Evolutionary conservation across 2,888 invertebrate genomes (phyloP), one percentile per base, ranked within the genome.

Genomic region (Nyleta sp.): DNA sequence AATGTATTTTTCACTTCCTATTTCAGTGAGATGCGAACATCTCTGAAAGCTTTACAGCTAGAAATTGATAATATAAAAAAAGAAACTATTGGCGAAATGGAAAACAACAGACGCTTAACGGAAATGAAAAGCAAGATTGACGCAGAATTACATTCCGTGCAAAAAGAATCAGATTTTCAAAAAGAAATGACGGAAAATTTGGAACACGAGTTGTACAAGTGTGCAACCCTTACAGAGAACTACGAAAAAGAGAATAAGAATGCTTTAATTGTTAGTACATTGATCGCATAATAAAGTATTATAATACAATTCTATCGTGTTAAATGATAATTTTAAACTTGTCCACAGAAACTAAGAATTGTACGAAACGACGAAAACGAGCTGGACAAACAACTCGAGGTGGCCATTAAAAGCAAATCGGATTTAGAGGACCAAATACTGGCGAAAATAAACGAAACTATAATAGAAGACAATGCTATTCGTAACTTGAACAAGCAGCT

Each of bases 11-110:
- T 28, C 13, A 3, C 8, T 38, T 11, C 8, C 17, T 28, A 46
- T 89, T 86, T 28, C 71, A 95, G 95, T 65, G 91, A 91, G 55
- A 90, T 94, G 71, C 92, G 93, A 81, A 93, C 94, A 65, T 92
- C 92, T 46, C 93, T 93, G 33, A 92, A 92, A 64, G 92, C 93
- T 0, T 87, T 94, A 67, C 83, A 92, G 3, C 90, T 92, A 57
- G 94, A 94, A 85, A 92, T 95, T 55, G 94, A 94, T 50, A 93
- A 94, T 68, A 91, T 94, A 0, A 95, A 94, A 86, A 95, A 95
- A 83, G 92, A 94, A 42, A 91, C 92, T 2, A 89, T 91, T 64
- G 93, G 94, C 74, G 95, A 95, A 89, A 94, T 95, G 92, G 92
- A 93, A 65, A 92, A 91, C 11, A 94, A 95, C 84, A 95, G 94